Conservation (phyloP, 2,888 invertebrate genomes). For the Sarcophaga variegata region DNA sequence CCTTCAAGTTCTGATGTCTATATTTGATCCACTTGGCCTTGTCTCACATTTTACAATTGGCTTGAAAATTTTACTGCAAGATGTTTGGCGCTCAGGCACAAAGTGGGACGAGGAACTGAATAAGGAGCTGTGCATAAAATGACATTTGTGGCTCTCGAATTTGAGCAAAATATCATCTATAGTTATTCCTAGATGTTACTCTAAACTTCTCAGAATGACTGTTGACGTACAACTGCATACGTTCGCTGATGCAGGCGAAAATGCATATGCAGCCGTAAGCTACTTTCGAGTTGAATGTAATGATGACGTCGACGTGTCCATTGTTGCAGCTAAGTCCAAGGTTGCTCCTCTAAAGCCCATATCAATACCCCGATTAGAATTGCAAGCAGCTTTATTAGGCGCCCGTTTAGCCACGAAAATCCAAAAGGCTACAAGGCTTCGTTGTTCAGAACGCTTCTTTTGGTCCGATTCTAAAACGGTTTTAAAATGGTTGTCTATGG, state of each 20-base stretch:
- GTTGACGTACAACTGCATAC: conserved; percentile 42
- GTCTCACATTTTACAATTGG: not conserved
- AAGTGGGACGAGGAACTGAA: conserved; percentile 18
- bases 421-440: not conserved
- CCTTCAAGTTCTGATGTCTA: conserved; percentile 26
- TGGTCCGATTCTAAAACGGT: conserved; percentile 3
- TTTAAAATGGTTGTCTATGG: conserved; percentile 37
- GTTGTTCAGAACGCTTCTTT: conserved; percentile 4
- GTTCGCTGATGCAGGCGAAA: conserved; percentile 47
- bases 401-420: conserved; percentile 7
- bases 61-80: conserved; percentile 23
- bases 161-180: not conserved
- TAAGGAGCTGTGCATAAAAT: not conserved
- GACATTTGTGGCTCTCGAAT: not conserved
- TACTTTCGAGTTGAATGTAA: conserved; percentile 19
- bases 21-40: conserved; percentile 28
- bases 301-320: not conserved
- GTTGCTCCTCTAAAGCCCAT: not conserved
- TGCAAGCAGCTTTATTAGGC: not conserved
- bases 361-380: not conserved
- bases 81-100: conserved; percentile 26
- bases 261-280: conserved; percentile 49
- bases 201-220: not conserved
- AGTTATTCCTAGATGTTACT: conserved; percentile 30
- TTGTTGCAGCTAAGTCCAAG: not conserved